A percentile compares a stretch with the other conserved stretches of the same genome.
Conservation (phyloP, 2,888 invertebrate species). For the Drosophila yooni region DNA sequence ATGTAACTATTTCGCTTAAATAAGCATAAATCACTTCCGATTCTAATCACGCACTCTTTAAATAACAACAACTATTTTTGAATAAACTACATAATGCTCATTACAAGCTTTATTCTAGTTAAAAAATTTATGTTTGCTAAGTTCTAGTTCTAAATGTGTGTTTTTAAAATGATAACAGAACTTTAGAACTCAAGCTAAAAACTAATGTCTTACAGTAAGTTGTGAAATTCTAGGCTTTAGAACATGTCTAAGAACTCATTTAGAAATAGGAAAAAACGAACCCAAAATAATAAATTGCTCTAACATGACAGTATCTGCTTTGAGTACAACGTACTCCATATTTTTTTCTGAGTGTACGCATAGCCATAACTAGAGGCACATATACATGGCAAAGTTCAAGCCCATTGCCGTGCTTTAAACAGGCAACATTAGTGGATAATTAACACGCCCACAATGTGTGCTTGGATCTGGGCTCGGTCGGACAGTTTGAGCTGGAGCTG, state of each 20-base stretch:
- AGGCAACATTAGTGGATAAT: conserved; percentile 76
- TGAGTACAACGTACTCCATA: not conserved
- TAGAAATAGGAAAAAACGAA: not conserved
- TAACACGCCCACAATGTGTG: conserved; percentile 74
- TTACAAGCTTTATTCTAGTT: rapidly evolving
- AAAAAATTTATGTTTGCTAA: rapidly evolving
- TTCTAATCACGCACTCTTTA: not conserved
- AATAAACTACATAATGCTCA: not conserved
- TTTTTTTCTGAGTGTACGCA: not conserved
- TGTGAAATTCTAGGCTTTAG: not conserved
- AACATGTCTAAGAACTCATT: rapidly evolving
- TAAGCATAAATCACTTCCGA: not conserved
- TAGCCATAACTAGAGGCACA: not conserved
- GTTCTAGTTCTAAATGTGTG: not conserved
- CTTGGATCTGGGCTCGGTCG: conserved; percentile 15
- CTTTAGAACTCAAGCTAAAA: not conserved
- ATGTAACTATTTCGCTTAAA: not conserved
- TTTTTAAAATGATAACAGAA: not conserved
- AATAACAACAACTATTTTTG: not conserved
- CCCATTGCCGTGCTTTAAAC: conserved; percentile 52
- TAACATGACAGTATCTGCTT: not conserved
- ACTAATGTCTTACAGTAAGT: not conserved
- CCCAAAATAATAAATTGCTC: not conserved
- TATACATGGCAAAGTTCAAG: conserved; percentile 68
- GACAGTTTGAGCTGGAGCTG: conserved; percentile 18